Conservation (phyloP, 2,113 vertebrate genomes). For the Strix uralensis region DNA sequence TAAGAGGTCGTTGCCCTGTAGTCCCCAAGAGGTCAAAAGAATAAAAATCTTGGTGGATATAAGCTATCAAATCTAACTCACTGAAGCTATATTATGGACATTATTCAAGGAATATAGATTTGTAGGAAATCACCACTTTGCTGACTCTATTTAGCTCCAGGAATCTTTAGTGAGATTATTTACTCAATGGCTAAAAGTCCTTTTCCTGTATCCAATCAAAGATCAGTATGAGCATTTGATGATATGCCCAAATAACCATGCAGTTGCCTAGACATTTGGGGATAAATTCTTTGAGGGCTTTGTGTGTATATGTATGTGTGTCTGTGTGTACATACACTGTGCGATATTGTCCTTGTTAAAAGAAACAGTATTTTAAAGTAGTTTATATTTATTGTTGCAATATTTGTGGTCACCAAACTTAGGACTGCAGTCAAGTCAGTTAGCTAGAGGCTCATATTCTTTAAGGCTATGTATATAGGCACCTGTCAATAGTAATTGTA, state of each 20-base stretch:
- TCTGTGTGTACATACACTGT: not conserved
- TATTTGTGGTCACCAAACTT: not conserved
- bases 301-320: rapidly evolving
- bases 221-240: not conserved
- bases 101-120: not conserved
- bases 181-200: not conserved
- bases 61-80: not conserved
- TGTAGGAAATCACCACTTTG: not conserved
- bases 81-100: not conserved
- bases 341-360: not conserved
- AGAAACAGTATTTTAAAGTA: not conserved
- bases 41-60: not conserved
- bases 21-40: not conserved
- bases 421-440: not conserved
- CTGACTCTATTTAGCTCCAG: not conserved
- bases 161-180: not conserved
- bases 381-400: not conserved
- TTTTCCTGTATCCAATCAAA: not conserved
- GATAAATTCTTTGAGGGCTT: not conserved
- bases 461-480: not conserved
- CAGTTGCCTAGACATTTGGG: not conserved
- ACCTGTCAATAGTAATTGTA: not conserved
- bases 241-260: not conserved
- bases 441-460: not conserved
- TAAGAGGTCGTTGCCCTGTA: not conserved